These are phyloP conservation scores for Vollenhovia emeryi DNA, from an alignment of 1,140 invertebrate species.

Conservation along the genomic window DNA sequence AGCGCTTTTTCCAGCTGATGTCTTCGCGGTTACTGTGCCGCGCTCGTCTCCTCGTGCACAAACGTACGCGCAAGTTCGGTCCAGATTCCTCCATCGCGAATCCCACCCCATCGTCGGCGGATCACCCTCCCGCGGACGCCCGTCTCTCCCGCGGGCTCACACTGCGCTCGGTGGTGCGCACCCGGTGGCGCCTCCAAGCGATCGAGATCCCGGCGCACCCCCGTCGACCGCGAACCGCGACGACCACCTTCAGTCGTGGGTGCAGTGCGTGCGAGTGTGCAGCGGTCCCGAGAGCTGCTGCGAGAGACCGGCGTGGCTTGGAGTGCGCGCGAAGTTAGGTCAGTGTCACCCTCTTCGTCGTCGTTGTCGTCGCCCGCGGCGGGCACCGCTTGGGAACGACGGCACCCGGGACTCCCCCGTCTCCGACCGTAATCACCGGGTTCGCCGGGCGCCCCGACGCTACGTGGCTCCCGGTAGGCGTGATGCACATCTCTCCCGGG, in stretches of 20 bases:
- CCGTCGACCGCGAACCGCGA: constrained; percentile 31
- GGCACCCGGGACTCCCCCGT: too few relatives aligned
- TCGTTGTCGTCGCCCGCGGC: neutral
- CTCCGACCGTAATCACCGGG: neutral
- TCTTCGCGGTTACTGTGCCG: constrained; percentile 42
- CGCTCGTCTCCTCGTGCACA: constrained; percentile 21
- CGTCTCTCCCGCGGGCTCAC: constrained; percentile 26
- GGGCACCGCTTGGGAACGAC: neutral
- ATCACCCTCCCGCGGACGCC: constrained; percentile 20
- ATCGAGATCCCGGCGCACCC: constrained; percentile 38
- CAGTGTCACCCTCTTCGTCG: constrained; percentile 63
- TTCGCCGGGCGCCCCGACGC: neutral
- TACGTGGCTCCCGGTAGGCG: constrained; percentile 15
- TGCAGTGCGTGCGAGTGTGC: constrained; percentile 84
- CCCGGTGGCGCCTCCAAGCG: constrained; percentile 75
- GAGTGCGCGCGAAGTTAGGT: constrained; percentile 78
- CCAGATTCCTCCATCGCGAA: constrained; percentile 64
- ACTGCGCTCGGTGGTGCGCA: constrained; percentile 56
- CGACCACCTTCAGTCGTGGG: constrained; percentile 81
- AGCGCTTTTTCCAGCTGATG: constrained; percentile 10
- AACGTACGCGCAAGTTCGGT: constrained; percentile 71
- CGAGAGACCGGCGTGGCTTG: constrained; percentile 76
- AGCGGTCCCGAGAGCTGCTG: constrained; percentile 79
- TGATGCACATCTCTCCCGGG: neutral
- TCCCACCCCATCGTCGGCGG: constrained; percentile 1